A percentile compares a stretch with the other conserved stretches of the same genome.
Conservation (phyloP, 2,113 vertebrate species). For the Erythrolamprus reginae region DNA sequence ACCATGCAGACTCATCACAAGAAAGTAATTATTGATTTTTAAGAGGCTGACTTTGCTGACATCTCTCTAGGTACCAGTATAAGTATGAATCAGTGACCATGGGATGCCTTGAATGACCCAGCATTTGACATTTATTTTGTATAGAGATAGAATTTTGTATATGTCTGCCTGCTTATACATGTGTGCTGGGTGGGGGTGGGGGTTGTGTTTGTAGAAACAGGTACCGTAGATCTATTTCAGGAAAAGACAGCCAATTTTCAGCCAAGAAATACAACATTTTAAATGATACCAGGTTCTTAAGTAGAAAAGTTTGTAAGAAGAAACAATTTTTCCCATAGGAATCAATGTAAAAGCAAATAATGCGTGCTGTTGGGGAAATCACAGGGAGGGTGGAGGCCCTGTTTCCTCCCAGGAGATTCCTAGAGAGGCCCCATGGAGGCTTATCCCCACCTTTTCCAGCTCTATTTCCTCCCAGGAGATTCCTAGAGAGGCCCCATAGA, state of each 20-base stretch:
- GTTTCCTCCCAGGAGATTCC: too few species aligned
- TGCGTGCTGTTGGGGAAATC: too few species aligned
- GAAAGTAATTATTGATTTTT: not conserved
- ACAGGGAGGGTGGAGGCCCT: too few species aligned
- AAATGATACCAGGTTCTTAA: not conserved
- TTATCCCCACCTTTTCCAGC: too few species aligned
- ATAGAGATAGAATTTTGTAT: not conserved
- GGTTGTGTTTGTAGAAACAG: not conserved
- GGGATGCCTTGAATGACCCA: not conserved
- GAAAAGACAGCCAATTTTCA: not conserved
- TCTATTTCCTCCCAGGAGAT: too few species aligned
- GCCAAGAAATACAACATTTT: not conserved
- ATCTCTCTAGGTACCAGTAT: accelerated
- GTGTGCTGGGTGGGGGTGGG: too few species aligned
- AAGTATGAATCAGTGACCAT: not conserved
- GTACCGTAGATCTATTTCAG: not conserved
- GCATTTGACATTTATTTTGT: not conserved
- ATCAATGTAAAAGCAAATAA: too few species aligned
- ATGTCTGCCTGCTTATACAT: not conserved
- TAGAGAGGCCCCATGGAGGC: too few species aligned
- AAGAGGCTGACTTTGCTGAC: not conserved
- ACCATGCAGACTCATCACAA: not conserved
- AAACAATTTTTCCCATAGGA: too few species aligned
- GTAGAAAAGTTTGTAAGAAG: too few species aligned
- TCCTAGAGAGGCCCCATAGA: too few species aligned